Conservation (phyloP, 2,113 vertebrate genomes). For the Naja naja region DNA sequence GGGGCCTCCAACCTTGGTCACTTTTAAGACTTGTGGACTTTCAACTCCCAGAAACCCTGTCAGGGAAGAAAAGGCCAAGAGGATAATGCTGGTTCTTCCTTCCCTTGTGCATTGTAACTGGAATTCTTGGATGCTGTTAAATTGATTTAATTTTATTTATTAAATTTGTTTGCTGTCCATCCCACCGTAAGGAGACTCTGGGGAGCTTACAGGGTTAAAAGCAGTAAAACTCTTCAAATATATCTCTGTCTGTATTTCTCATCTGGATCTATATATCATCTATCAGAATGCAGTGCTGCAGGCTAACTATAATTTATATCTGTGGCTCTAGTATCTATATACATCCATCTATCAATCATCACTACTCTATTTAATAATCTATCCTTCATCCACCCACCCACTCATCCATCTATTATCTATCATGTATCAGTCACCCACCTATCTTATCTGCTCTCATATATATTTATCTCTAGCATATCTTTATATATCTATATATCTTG, state of each 20-base stretch:
- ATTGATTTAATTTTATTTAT: not conserved
- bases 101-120: not conserved
- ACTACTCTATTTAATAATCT: too few species aligned
- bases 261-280: too few species aligned
- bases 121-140: not conserved
- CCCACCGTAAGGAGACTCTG: not conserved
- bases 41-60: not conserved
- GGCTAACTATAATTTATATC: too few species aligned
- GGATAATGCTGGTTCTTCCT: not conserved
- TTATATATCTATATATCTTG: too few species aligned
- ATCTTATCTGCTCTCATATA: too few species aligned
- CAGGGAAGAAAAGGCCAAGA: not conserved
- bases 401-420: too few species aligned
- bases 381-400: too few species aligned
- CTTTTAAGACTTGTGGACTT: not conserved
- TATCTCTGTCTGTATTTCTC: not conserved
- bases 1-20: not conserved
- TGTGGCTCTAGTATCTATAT: too few species aligned
- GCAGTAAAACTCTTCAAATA: not conserved
- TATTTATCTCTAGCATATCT: too few species aligned
- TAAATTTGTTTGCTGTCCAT: not conserved
- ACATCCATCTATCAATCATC: too few species aligned
- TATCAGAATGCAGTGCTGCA: too few species aligned
- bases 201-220: not conserved
- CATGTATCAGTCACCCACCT: too few species aligned